Base-by-base conservation (phyloP, 2,113 vertebrate genomes). In the Stictonetta naevosa region DNA sequence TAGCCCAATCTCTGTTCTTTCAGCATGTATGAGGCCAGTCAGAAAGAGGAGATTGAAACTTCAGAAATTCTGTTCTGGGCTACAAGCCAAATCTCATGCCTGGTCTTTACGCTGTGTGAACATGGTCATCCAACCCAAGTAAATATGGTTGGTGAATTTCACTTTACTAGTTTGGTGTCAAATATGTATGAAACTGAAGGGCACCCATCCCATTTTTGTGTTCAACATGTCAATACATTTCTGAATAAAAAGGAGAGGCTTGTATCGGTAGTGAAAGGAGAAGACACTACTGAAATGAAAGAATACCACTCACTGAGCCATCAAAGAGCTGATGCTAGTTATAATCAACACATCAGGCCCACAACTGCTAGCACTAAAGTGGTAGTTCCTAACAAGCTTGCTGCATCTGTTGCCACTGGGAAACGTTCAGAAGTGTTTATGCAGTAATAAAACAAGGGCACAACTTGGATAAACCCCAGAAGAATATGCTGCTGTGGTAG, bases 111-210 rank as follows among this genome's bases (percentile, higher is more conserved):
- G 11, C n/a, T 22, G 4, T 23, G 31, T 31, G 16, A 75, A 53
- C 6, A 1, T 20, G n/a, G 21, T 40, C 23, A 73, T 67, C 36
- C 29, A 82, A 18, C 16, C 10, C 46, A 36, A 19, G 16, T 56
- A 73, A 76, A 62, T 21, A 13, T 21, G 6, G 38, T 50, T 83
- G 59, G 34, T 78, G 38, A 33, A 22, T 52, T 71, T 81, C 6
- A 11, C 31, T 42, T 83, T 7, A 14, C 20, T 36, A 44, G 28
- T 3, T 72, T 16, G n/a, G 36, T 63, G 11, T 83, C 40, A 78
- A 26, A 21, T 34, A 22, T 0, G 0, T 40, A 11, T 36, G 15
- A 36, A 31, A 25, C 13, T 62, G 4, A 60, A 78, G 53, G 53
- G 13, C 23, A 83, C 7, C 13, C 42, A 5, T 77, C 38, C 38